Evolutionary conservation across 1,140 invertebrate genomes (phyloP).

Genomic region (Hypsibius dujardini): DNA sequence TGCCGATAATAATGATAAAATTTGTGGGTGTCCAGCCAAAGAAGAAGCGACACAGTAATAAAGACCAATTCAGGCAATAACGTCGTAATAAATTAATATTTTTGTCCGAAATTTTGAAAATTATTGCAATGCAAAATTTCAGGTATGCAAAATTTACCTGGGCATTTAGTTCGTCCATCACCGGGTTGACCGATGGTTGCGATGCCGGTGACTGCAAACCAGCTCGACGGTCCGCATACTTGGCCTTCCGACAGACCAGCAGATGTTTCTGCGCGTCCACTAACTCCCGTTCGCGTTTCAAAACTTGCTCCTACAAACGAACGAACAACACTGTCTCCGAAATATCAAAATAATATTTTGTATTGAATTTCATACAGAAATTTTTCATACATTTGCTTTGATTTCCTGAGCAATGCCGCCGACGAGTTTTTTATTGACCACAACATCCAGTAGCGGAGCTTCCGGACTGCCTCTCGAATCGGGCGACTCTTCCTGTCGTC

Average conservation of each 20-base stretch:
- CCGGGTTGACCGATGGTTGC: neutral
- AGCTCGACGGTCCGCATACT: neutral
- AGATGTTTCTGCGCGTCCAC: neutral
- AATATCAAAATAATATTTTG: neutral
- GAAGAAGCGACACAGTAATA: neutral
- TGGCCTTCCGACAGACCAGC: neutral
- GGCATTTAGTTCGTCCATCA: neutral
- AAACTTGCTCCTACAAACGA: neutral
- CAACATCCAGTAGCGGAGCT: neutral
- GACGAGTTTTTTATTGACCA: slow-evolving; percentile 8
- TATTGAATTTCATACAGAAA: neutral
- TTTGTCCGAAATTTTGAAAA: neutral
- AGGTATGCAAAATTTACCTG: neutral
- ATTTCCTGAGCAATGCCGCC: slow-evolving; percentile 65
- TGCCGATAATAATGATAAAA: neutral
- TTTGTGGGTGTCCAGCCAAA: neutral
- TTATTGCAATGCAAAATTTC: neutral
- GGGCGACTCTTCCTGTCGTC: neutral
- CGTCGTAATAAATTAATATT: no score
- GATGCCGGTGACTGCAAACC: neutral
- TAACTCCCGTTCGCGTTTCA: neutral
- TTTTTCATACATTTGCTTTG: slow-evolving; percentile 39
- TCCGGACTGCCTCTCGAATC: neutral
- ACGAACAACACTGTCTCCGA: neutral
- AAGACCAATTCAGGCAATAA: neutral